phyloP scores from a whole-genome alignment of 2,113 vertebrate genomes.

The Eolophus roseicapilla region DNA sequence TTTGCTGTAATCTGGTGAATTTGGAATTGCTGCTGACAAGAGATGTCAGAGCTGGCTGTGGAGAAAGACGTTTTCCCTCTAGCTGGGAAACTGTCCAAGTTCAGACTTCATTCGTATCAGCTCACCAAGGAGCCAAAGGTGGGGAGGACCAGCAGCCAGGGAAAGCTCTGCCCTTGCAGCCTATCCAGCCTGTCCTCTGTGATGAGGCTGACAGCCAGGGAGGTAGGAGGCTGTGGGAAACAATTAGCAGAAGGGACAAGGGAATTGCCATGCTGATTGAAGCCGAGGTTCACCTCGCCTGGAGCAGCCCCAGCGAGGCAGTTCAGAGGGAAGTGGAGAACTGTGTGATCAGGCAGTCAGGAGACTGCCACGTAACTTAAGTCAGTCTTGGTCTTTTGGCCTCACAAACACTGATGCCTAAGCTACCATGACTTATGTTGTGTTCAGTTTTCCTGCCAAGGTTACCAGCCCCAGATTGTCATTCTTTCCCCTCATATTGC shows the following conservation, averaged over 20 bases:
- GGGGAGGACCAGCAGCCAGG: not conserved
- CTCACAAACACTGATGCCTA: not conserved
- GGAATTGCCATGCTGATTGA: not conserved
- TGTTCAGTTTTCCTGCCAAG: not conserved
- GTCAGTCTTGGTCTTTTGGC: not conserved
- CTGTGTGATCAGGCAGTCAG: rapidly evolving
- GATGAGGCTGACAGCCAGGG: not conserved
- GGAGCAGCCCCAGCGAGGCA: not conserved
- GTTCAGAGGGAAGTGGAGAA: not conserved
- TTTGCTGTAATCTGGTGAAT: not conserved
- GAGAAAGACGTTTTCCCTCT: not conserved
- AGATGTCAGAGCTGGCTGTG: not conserved
- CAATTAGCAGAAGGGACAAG: not conserved
- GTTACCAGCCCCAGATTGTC: not conserved
- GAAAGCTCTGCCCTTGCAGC: not conserved
- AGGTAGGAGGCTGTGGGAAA: not conserved
- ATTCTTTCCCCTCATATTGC: not conserved
- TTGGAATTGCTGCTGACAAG: not conserved
- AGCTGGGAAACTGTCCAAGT: not conserved
- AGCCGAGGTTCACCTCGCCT: not conserved
- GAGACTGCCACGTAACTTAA: not conserved
- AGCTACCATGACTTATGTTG: not conserved
- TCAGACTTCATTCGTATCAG: not conserved
- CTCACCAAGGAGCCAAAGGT: not conserved
- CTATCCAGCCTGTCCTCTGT: not conserved